Evolutionary conservation across 2,113 vertebrate species (phyloP).

Genomic region (Chrysochloris asiatica): DNA sequence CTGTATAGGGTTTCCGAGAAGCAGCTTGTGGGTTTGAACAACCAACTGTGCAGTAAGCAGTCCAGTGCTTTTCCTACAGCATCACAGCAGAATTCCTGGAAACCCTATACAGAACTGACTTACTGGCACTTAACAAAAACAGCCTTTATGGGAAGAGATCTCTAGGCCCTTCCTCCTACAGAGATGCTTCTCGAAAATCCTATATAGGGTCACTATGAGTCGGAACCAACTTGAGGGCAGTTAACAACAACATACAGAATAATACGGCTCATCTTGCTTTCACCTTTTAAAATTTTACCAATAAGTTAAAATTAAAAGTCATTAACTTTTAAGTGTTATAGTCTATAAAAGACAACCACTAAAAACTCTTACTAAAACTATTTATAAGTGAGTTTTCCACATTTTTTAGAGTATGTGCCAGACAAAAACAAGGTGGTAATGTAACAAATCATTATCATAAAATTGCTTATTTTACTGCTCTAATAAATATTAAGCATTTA

Average conservation of each 20-base stretch:
- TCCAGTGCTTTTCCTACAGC: too few relatives aligned
- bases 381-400: background rate
- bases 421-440: background rate
- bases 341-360: background rate
- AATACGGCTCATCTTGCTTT: background rate
- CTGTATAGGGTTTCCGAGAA: too few relatives aligned
- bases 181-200: background rate
- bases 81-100: too few relatives aligned
- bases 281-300: constrained; percentile 5
- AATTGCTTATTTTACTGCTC: constrained; percentile 3
- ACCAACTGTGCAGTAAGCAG: too few relatives aligned
- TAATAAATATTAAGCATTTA: constrained; percentile 49
- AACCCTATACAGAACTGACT: too few relatives aligned
- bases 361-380: background rate
- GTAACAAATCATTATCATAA: background rate
- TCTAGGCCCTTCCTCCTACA: background rate
- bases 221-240: too few relatives aligned
- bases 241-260: background rate
- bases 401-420: constrained; percentile 15
- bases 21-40: too few relatives aligned
- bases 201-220: too few relatives aligned
- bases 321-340: constrained; percentile 23
- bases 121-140: too few relatives aligned
- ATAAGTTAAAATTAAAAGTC: constrained; percentile 18
- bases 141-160: background rate